These are phyloP conservation scores for Salmo trutta DNA, from an alignment of 2,797 vertebrate species.

Conservation along the genomic window DNA sequence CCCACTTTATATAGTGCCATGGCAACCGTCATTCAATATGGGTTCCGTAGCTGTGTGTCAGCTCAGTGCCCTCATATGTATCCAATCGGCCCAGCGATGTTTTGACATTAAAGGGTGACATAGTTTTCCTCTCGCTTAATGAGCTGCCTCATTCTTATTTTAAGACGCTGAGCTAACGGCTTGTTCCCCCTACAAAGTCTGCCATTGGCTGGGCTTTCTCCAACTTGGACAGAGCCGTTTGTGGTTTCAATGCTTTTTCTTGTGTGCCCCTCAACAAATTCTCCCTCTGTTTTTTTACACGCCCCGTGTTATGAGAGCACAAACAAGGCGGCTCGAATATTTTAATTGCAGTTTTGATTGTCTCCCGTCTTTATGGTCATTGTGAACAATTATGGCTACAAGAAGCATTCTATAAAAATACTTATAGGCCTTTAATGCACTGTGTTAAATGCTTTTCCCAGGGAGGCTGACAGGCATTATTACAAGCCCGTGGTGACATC, in stretches of 20 bases:
- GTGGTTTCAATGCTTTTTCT: constrained; percentile 31
- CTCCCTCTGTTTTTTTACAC: not conserved
- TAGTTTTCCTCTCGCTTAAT: constrained; percentile 22
- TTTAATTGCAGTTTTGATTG: constrained; percentile 26
- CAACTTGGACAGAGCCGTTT: not conserved
- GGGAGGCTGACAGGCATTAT: not conserved
- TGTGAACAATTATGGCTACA: constrained; percentile 48
- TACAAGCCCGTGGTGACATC: not conserved
- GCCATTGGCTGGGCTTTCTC: not conserved
- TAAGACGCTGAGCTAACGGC: constrained; percentile 37
- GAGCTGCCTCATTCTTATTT: constrained; percentile 36
- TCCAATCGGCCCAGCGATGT: not conserved
- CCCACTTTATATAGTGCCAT: not conserved
- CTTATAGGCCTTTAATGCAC: constrained; percentile 39
- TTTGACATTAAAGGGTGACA: constrained; percentile 37
- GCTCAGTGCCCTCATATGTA: not conserved
- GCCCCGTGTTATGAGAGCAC: constrained; percentile 5
- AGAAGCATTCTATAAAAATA: constrained; percentile 49
- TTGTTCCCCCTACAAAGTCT: not conserved
- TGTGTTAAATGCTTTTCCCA: constrained; percentile 17
- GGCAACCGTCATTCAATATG: not conserved
- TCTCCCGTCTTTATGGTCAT: constrained; percentile 41
- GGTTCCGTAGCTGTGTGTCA: not conserved
- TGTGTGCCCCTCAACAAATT: constrained; percentile 17
- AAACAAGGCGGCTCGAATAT: not conserved